Evolutionary conservation across 2,888 invertebrate genomes (phyloP).

Genomic region (Drosophila falleni): DNA sequence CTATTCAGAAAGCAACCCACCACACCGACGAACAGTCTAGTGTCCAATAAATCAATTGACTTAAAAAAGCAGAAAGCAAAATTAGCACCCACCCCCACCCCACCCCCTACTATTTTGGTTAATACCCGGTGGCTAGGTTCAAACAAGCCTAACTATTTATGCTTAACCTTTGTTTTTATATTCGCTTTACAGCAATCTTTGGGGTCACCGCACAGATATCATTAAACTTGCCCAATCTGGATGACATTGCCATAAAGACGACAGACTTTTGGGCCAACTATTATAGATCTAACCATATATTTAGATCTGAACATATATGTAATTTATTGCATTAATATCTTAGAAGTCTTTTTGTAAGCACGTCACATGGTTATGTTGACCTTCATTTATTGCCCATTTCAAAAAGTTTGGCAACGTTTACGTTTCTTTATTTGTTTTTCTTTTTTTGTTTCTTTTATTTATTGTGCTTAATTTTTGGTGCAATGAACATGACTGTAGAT

Average conservation of each 20-base stretch:
- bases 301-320: constrained; percentile 2
- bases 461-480: constrained; percentile 40
- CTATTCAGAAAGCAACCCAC: background rate
- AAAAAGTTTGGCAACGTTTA: constrained; percentile 61
- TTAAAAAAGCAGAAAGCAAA: constrained; percentile 52
- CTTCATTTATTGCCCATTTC: constrained; percentile 70
- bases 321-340: constrained; percentile 43
- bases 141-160: constrained; percentile 33
- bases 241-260: constrained; percentile 51
- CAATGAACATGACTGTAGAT: constrained; percentile 35
- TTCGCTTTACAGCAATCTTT: constrained; percentile 21
- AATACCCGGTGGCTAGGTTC: constrained; percentile 4
- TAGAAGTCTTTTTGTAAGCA: constrained; percentile 25
- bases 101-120: background rate
- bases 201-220: constrained; percentile 47
- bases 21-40: background rate
- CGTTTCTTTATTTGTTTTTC: constrained; percentile 9
- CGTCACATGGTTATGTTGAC: constrained; percentile 61
- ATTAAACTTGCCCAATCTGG: constrained; percentile 27
- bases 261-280: constrained; percentile 16
- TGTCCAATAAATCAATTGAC: constrained; percentile 72
- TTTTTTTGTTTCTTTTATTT: constrained; percentile 30
- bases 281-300: constrained; percentile 13
- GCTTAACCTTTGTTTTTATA: constrained; percentile 17
- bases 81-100: constrained; percentile 26